Evolutionary conservation across 2,113 vertebrate genomes (phyloP), one percentile per base, ranked within the genome.

Genomic region (Tretioscincus oriximinensis): DNA sequence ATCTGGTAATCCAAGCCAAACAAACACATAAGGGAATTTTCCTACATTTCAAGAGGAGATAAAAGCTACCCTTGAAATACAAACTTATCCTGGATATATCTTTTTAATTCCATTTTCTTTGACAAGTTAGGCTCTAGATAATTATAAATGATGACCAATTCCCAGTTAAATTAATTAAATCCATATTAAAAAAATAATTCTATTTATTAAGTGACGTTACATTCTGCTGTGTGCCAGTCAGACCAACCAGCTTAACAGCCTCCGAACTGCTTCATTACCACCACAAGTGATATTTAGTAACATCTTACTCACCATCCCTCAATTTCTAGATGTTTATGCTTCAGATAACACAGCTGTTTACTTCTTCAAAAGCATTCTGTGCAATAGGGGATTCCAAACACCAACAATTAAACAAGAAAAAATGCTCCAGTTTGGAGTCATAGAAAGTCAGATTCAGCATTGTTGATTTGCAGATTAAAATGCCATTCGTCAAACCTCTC

Each of bases 121-220:
- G 58, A 60, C 63, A 78, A 63, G 61, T 45, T 51, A 54, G 5
- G 69, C 68, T 51, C 63, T 47, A 61, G n/a, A 73, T 6, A 28
- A 77, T 84, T 77, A 73, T 14, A 67, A 49, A 35, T 12, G 24
- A 4, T 63, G n/a, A 67, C 28, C 69, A 78, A 82, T 71, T 45
- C 63, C 26, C 21, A 26, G 61, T 28, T 68, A 73, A 77, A 84
- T 81, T 80, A 11, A 29, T 14, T 76, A 35, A 35, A 71, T 35
- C 35, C 2, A 71, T 26, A 28, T 26, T 16, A 14, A 11, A 16
- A 76, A 24, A 21, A 49, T 2, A 18, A 66, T 66, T 66, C 26
- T 14, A 2, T 54, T 31, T 31, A 22, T 70, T 70, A 41, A 10
- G 4, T 41, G 26, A 24, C 31, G 63, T 8, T 35, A 35, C 22